Percentiles rank a stretch among this genome's conserved stretches.
Conservation (phyloP, 2,113 vertebrate genomes). For the Ciconia maguari region DNA sequence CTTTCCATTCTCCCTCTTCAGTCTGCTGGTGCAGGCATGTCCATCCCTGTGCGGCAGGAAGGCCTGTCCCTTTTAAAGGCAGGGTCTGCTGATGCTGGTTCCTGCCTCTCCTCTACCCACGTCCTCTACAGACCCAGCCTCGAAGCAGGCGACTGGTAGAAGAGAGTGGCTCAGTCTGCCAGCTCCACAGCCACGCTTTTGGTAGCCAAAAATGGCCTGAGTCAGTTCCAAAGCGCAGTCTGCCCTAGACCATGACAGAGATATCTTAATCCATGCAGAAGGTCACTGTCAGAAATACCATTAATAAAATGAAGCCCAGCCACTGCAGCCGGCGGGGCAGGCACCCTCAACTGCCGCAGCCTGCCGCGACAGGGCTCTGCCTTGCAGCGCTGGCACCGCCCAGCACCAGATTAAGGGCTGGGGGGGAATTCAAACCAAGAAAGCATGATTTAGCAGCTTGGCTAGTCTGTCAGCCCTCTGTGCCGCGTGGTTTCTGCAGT, state of each 20-base stretch:
- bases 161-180: background rate
- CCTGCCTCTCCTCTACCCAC: background rate
- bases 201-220: background rate
- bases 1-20: background rate
- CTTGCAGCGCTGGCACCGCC: background rate
- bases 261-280: background rate
- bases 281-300: background rate
- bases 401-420: background rate
- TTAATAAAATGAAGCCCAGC: background rate
- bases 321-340: background rate
- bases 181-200: fast-evolving
- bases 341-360: background rate
- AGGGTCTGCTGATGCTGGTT: background rate
- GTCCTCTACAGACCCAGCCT: background rate
- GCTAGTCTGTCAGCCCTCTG: background rate
- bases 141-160: fast-evolving
- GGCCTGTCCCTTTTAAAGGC: background rate
- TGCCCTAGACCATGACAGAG: fast-evolving
- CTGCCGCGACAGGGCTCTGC: background rate
- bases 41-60: background rate
- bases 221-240: background rate
- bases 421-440: background rate
- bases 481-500: background rate
- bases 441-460: background rate
- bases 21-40: background rate